Conservation (phyloP, 2,888 invertebrate genomes). For the Aromia moschata region DNA sequence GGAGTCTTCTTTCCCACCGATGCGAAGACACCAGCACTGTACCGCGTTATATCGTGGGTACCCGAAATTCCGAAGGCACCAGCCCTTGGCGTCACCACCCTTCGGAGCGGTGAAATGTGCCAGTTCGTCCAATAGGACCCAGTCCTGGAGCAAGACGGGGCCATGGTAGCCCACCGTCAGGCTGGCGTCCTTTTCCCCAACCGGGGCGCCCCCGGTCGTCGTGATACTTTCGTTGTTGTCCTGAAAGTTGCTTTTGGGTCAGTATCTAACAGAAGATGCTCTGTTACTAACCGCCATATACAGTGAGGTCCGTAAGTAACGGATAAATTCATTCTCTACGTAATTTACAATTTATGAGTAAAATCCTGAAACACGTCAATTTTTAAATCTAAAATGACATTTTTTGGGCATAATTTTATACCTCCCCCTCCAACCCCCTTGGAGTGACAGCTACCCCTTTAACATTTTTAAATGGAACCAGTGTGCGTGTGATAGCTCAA, state of each 20-base stretch:
- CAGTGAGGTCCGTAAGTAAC: too few relatives aligned
- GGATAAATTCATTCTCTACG: too few relatives aligned
- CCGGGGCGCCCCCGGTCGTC: constrained; percentile 83
- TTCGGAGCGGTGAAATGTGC: constrained; percentile 90
- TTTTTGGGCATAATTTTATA: too few relatives aligned
- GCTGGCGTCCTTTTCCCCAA: constrained; percentile 79
- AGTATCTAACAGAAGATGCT: too few relatives aligned
- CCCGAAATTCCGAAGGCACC: constrained; percentile 89
- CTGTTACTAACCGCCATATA: too few relatives aligned
- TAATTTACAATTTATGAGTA: too few relatives aligned
- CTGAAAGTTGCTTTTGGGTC: constrained; percentile 64
- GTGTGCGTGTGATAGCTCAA: too few relatives aligned
- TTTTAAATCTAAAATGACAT: too few relatives aligned
- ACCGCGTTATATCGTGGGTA: constrained; percentile 84
- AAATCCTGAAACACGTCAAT: too few relatives aligned
- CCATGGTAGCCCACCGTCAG: constrained; percentile 88
- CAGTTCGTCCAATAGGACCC: constrained; percentile 79
- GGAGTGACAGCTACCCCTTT: too few relatives aligned
- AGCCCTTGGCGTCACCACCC: constrained; percentile 95
- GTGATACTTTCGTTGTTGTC: constrained; percentile 72
- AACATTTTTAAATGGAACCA: too few relatives aligned
- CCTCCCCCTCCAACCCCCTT: too few relatives aligned
- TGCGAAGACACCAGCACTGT: constrained; percentile 82
- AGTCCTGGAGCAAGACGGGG: constrained; percentile 87
- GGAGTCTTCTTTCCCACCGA: constrained; percentile 82